Percentiles rank a stretch among this genome's conserved stretches.
Evolutionary conservation across 1,140 invertebrate species (phyloP).

Genomic region (Wiebesia pumilae): DNA sequence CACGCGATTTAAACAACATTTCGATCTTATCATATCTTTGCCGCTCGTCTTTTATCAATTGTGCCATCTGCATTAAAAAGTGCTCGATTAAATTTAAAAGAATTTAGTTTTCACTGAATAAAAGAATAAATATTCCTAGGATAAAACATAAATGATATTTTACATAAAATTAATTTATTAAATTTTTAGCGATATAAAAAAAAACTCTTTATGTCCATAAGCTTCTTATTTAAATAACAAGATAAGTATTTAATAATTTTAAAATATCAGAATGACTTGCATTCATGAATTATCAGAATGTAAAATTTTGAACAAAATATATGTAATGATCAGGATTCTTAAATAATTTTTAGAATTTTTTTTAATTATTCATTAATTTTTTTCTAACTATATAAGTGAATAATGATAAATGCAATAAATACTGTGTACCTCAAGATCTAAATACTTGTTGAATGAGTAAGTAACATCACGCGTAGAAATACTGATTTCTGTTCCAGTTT

Average conservation of each 20-base stretch:
- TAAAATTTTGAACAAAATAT: neutral
- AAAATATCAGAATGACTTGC: neutral
- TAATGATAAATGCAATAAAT: neutral
- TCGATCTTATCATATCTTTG: slow-evolving; percentile 73
- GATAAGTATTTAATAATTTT: neutral
- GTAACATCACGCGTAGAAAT: slow-evolving; percentile 72
- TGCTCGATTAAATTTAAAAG: slow-evolving; percentile 6
- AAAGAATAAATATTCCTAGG: neutral
- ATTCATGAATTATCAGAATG: neutral
- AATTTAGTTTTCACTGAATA: neutral
- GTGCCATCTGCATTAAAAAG: slow-evolving; percentile 67
- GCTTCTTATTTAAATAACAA: neutral
- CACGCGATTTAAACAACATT: slow-evolving; percentile 75
- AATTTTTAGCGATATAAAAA: too few species aligned
- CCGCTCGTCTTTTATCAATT: slow-evolving; percentile 73
- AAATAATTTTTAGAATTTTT: slow-evolving; percentile 10
- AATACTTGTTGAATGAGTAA: slow-evolving; percentile 72
- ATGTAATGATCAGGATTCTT: neutral
- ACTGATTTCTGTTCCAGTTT: slow-evolving; percentile 73
- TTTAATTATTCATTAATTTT: slow-evolving; percentile 8
- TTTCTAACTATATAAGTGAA: neutral
- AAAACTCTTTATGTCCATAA: neutral
- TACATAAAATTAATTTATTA: neutral
- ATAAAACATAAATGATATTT: neutral
- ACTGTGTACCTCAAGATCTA: slow-evolving; percentile 67